Percentiles rank a stretch among this genome's conserved stretches.
These are phyloP conservation scores for Hippopotamyrus pictus DNA, from an alignment of 2,797 vertebrate genomes.

Conservation along the genomic window DNA sequence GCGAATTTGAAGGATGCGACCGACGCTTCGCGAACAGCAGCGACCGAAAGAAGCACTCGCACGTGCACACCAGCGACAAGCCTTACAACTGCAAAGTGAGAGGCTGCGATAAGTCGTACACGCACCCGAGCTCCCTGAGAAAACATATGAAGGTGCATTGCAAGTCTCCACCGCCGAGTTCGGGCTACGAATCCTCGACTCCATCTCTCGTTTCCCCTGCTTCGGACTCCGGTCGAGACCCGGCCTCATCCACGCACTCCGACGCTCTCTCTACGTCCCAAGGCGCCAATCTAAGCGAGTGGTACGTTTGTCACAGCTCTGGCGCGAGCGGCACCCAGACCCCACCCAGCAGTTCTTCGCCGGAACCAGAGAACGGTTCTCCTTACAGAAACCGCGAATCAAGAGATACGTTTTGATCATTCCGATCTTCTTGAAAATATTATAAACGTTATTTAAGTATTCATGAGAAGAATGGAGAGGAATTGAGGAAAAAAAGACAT, in stretches of 20 bases:
- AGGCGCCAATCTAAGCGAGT: conserved; percentile 86
- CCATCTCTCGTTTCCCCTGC: conserved; percentile 86
- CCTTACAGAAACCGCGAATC: conserved; percentile 59
- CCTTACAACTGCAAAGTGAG: conserved; percentile 98
- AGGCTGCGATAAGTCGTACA: conserved; percentile 98
- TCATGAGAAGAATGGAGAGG: conserved; percentile 12
- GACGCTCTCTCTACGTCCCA: conserved; percentile 71
- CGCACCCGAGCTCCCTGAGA: conserved; percentile 91
- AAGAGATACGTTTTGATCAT: conserved; percentile 61
- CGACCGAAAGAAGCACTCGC: conserved; percentile 96
- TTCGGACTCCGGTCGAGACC: conserved; percentile 83
- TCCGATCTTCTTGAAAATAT: conserved; percentile 29
- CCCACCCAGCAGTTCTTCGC: conserved; percentile 63
- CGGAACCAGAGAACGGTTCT: conserved; percentile 60
- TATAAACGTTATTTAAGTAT: not conserved
- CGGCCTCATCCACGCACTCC: conserved; percentile 63
- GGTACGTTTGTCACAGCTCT: conserved; percentile 91
- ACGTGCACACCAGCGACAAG: conserved; percentile 97
- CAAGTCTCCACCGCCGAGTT: conserved; percentile 91
- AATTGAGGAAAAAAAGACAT: conserved; percentile 21
- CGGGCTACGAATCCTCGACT: conserved; percentile 88
- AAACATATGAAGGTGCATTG: conserved; percentile 99
- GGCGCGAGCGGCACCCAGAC: conserved; percentile 67
- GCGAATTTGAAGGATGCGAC: conserved; percentile 95
- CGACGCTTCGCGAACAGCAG: conserved; percentile 98